A percentile compares a stretch with the other conserved stretches of the same genome.
phyloP scores from a whole-genome alignment of 2,797 vertebrate species.

The Pseudochirops corinnae region DNA sequence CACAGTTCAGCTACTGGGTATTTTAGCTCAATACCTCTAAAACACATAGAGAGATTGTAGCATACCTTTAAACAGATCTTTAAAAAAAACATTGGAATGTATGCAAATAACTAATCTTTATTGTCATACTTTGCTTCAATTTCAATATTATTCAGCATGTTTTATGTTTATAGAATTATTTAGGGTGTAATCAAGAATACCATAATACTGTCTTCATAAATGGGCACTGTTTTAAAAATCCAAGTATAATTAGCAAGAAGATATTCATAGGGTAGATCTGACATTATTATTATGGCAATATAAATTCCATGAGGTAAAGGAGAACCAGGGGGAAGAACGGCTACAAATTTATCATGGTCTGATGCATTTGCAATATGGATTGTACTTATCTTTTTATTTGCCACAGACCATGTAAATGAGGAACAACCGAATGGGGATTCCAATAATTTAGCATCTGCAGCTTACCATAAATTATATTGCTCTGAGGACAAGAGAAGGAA shows the following conservation, averaged over 20 bases:
- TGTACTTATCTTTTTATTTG: constrained; percentile 88
- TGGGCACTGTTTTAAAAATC: constrained; percentile 80
- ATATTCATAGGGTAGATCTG: constrained; percentile 76
- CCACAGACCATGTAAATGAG: constrained; percentile 84
- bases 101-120: constrained; percentile 71
- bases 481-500: constrained; percentile 67
- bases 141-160: constrained; percentile 70
- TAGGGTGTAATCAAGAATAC: constrained; percentile 76
- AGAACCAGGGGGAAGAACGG: constrained; percentile 73
- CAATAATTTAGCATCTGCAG: constrained; percentile 83
- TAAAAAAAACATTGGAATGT: constrained; percentile 63
- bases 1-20: constrained; percentile 48
- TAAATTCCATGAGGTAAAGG: constrained; percentile 81
- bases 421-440: constrained; percentile 80
- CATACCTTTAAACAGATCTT: constrained; percentile 62
- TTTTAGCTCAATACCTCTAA: constrained; percentile 50
- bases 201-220: constrained; percentile 76
- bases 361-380: constrained; percentile 85
- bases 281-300: constrained; percentile 74
- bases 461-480: constrained; percentile 79
- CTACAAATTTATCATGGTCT: constrained; percentile 80
- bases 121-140: constrained; percentile 74
- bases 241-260: constrained; percentile 72
- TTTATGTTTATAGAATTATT: constrained; percentile 81
- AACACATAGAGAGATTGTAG: constrained; percentile 1